These are phyloP conservation scores for Cantharis rufa DNA, from an alignment of 2,888 invertebrate genomes.

Conservation along the genomic window DNA sequence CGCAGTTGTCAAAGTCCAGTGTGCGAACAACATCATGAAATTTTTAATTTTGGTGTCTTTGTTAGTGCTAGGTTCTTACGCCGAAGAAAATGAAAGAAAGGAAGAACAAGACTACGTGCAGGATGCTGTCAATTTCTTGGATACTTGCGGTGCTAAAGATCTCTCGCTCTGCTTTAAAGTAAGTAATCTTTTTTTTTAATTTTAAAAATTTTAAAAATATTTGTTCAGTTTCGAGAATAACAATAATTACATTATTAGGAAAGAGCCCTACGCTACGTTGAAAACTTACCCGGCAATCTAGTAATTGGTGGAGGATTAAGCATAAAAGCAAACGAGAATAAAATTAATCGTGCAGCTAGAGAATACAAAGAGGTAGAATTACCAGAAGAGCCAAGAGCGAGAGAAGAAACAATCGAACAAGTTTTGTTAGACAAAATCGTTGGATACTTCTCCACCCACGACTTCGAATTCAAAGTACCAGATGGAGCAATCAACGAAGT, in stretches of 20 bases:
- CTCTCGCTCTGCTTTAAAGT: constrained; percentile 76
- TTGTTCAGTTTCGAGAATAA: neutral
- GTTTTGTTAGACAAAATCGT: constrained; percentile 72
- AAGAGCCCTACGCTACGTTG: constrained; percentile 71
- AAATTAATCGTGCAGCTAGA: constrained; percentile 39
- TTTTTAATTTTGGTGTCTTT: constrained; percentile 37
- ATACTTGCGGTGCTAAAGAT: constrained; percentile 72
- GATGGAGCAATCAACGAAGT: constrained; percentile 72
- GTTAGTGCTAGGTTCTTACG: constrained; percentile 56
- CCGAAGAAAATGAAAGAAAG: constrained; percentile 56
- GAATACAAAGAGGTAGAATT: constrained; percentile 55
- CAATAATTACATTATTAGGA: constrained; percentile 59
- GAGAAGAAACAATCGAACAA: constrained; percentile 73
- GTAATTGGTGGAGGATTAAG: constrained; percentile 67
- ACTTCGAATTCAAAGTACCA: constrained; percentile 80
- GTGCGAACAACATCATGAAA: constrained; percentile 28
- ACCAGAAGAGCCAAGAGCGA: constrained; percentile 73
- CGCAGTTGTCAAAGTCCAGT: constrained; percentile 40
- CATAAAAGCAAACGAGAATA: constrained; percentile 57
- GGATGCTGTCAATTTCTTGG: constrained; percentile 69
- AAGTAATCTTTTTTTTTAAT: neutral
- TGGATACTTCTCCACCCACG: constrained; percentile 76
- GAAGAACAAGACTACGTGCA: constrained; percentile 63
- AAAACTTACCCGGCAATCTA: constrained; percentile 63
- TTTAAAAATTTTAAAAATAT: no score